Percentiles rank a stretch among this genome's conserved stretches.
These are phyloP conservation scores for Thripadectes ignobilis DNA, from an alignment of 2,797 vertebrate species.

Conservation along the genomic window DNA sequence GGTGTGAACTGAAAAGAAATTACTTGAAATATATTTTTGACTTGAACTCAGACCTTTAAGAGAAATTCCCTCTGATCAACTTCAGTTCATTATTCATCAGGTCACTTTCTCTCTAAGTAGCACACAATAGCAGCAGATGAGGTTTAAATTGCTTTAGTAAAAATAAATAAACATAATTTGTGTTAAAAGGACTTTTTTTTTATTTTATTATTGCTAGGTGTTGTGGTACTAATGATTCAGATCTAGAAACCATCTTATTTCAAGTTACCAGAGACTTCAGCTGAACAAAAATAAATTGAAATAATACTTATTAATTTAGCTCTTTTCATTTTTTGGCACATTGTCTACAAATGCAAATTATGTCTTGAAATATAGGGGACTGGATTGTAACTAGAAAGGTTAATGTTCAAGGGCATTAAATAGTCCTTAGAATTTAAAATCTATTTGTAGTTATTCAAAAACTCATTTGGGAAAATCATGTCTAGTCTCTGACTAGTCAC, in stretches of 20 bases:
- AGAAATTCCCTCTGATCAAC: background rate
- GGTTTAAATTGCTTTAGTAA: background rate
- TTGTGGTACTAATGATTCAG: accelerated
- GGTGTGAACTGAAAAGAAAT: background rate
- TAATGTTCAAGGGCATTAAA: background rate
- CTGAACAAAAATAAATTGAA: background rate
- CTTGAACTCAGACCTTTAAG: background rate
- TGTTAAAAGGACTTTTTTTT: background rate
- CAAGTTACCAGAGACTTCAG: background rate
- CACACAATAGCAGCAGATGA: background rate
- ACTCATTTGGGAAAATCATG: background rate
- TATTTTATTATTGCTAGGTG: background rate
- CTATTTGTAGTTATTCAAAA: background rate
- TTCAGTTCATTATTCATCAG: background rate
- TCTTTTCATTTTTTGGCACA: background rate
- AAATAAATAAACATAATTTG: background rate
- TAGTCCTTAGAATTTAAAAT: background rate
- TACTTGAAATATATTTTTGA: background rate
- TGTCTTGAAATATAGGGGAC: background rate
- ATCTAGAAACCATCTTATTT: background rate
- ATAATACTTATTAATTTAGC: background rate
- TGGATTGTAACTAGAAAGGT: background rate
- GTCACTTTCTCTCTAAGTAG: background rate
- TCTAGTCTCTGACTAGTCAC: background rate
- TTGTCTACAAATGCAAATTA: background rate